Evolutionary conservation across 37 sponge, comb jelly and placozoan genomes (phyloP).

Genomic region (Chondrosia reniformis): DNA sequence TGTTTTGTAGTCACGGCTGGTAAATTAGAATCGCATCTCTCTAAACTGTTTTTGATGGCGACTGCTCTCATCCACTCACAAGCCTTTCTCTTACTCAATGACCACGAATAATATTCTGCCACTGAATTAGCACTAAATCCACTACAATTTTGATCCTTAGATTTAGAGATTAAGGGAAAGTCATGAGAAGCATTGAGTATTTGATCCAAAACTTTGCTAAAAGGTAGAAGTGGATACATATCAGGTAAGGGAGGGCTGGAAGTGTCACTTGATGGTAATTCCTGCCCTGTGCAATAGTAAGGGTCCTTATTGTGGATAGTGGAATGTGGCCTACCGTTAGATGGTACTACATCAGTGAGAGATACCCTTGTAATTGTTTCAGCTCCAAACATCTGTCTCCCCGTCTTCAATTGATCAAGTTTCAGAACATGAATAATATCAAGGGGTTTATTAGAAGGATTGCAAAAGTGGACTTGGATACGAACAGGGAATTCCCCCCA

Average conservation of each 20-base stretch:
- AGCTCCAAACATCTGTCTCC: slow-evolving; percentile 81
- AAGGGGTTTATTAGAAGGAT: slow-evolving; percentile 47
- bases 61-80: slow-evolving; percentile 85
- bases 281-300: not conserved
- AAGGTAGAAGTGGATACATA: not conserved
- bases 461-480: slow-evolving; percentile 67
- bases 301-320: slow-evolving; percentile 41
- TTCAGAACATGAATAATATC: slow-evolving; percentile 79
- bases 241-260: not conserved
- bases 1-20: no score
- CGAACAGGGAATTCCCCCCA: slow-evolving; percentile 94
- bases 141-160: slow-evolving; percentile 12
- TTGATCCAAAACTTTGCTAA: slow-evolving; percentile 15
- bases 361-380: slow-evolving; percentile 50
- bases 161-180: slow-evolving; percentile 39
- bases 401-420: slow-evolving; percentile 75
- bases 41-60: no score
- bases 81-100: slow-evolving; percentile 55
- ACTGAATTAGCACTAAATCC: slow-evolving; percentile 40
- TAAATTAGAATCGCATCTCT: no score
- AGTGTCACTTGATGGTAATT: not conserved
- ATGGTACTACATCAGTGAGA: not conserved
- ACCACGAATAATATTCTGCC: slow-evolving; percentile 56
- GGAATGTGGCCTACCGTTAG: not conserved
- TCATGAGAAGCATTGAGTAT: slow-evolving; percentile 34